Base-by-base conservation (phyloP, 2,888 invertebrate species). In the Cheilosia vulpina region DNA sequence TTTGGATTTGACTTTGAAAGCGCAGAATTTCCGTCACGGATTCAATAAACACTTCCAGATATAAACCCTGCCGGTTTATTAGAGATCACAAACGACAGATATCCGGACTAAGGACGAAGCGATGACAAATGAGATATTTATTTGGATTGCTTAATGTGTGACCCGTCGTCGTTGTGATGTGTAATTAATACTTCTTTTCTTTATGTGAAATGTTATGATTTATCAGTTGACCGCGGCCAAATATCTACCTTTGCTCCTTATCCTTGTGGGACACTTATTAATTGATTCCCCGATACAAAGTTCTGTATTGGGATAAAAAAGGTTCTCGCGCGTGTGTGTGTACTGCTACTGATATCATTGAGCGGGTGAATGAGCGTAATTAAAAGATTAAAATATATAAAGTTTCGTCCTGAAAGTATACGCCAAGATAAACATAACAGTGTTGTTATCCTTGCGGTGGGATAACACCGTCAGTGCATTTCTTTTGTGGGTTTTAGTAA, bases 31-130 rank as follows among this genome's bases (percentile, higher is more conserved):
- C 87, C 88, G 91, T 91, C 91, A 90, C 91, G 91, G 91, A 91
- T 91, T 91, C 91, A 92, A 91, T 91, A 91, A 92, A 91, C 91
- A 91, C 92, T 91, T 91, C 90, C 90, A 90, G 76, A 68, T 60
- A 85, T 85, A 77, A 85, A 58, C 76, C 62, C 58, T 81, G 62
- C 72, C 76, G 72, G 76, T 75, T 83, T 78, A 71, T 65, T 71
- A 71, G 69, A 78, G 69, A 78, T 63, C 62, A 78, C 41, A 62
- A 50, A 53, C 17, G n/a, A 7, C 52, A 41, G 17, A 52, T 55
- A 17, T 47, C 57, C 50, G 15, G 13, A n/a, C n/a, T n/a, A 63
- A 71, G 47, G 63, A 79, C 57, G 53, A 47, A 24, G 21, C 41
- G 73, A 80, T 73, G 79, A 78, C 78, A 78, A 65, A 84, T 66